Conservation (phyloP, 2,797 vertebrate species). For the Thaleichthys pacificus region DNA sequence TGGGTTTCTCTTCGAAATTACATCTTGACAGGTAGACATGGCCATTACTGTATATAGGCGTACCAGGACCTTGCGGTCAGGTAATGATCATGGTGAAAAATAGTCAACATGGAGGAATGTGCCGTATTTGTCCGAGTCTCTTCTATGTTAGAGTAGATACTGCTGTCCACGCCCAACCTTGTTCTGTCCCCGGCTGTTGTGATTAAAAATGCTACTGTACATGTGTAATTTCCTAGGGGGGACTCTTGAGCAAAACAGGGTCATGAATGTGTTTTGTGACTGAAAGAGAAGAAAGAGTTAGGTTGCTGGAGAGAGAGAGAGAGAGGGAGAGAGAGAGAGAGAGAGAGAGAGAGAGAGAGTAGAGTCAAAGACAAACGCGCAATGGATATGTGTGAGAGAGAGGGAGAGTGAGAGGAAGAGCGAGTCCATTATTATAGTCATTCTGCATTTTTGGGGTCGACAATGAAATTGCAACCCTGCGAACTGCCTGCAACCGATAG, state of each 20-base stretch:
- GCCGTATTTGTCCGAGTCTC: too few relatives aligned
- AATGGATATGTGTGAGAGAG: background rate
- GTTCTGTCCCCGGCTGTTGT: background rate
- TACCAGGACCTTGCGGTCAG: too few relatives aligned
- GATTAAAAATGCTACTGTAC: background rate
- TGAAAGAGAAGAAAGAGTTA: background rate
- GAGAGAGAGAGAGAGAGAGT: background rate
- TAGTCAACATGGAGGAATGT: too few relatives aligned
- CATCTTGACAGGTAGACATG: too few relatives aligned
- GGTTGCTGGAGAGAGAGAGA: background rate
- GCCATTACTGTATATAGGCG: too few relatives aligned
- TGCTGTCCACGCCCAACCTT: background rate
- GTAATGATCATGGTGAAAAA: too few relatives aligned
- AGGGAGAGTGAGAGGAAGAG: background rate
- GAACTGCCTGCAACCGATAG: conserved; percentile 60
- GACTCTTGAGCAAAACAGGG: background rate
- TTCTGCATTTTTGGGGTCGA: conserved; percentile 57
- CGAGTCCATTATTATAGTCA: conserved; percentile 39
- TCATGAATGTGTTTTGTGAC: background rate
- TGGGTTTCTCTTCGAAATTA: too few relatives aligned
- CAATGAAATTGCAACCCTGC: conserved; percentile 61
- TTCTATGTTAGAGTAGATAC: too few relatives aligned
- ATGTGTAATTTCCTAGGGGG: too few relatives aligned
- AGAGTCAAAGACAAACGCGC: background rate
- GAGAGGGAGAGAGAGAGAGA: conserved; percentile 14